Percentiles rank a stretch among this genome's conserved stretches.
phyloP scores from a whole-genome alignment of 2,797 vertebrate species.

The Leontopithecus rosalia region DNA sequence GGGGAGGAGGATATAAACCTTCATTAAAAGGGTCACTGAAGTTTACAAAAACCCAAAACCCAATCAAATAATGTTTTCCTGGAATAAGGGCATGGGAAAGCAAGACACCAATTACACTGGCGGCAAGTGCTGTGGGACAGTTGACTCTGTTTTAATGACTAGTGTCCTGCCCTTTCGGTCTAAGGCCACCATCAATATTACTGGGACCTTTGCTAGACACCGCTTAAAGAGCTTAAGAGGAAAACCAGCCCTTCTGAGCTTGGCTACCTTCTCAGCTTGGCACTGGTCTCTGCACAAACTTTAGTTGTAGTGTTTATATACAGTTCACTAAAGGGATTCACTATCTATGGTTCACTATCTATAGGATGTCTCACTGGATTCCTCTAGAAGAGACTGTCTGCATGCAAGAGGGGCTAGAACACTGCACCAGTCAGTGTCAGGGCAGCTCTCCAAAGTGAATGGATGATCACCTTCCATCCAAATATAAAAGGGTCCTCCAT shows the following conservation, averaged over 20 bases:
- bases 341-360: not conserved
- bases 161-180: conserved; percentile 66
- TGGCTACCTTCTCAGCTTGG: not conserved
- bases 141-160: conserved; percentile 76
- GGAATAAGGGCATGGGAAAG: conserved; percentile 79
- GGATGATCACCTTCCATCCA: not conserved
- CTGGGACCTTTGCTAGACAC: conserved; percentile 4
- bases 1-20: conserved; percentile 1
- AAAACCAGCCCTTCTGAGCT: conserved; percentile 12
- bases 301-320: not conserved
- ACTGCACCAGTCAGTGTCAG: not conserved
- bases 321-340: not conserved
- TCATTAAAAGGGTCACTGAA: conserved; percentile 59
- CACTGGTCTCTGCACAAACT: not conserved
- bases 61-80: conserved; percentile 70
- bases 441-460: not conserved
- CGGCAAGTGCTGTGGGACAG: conserved; percentile 70
- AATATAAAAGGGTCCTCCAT: not conserved
- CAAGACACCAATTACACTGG: conserved; percentile 77
- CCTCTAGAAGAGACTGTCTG: not conserved
- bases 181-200: conserved; percentile 57
- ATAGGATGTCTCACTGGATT: not conserved
- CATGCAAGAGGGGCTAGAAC: not conserved
- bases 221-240: conserved; percentile 19
- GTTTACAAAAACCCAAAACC: conserved; percentile 74